Evolutionary conservation across 2,888 invertebrate genomes (phyloP).

Genomic region (Cabera pusaria): DNA sequence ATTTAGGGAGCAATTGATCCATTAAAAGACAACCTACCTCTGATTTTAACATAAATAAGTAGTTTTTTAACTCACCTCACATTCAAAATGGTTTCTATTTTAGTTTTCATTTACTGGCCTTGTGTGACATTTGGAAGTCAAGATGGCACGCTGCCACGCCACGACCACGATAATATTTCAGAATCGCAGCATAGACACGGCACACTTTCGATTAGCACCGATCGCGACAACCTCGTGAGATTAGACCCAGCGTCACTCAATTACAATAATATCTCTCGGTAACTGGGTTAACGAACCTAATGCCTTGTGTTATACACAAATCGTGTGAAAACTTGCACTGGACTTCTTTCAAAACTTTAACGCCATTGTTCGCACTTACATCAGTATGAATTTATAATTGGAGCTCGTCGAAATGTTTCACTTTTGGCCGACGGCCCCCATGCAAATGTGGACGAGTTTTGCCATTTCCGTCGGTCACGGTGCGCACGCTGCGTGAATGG

Average conservation of each 20-base stretch:
- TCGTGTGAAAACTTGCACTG: slow-evolving; percentile 68
- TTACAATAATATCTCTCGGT: slow-evolving; percentile 68
- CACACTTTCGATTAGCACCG: slow-evolving; percentile 60
- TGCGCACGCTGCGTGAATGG: slow-evolving; percentile 70
- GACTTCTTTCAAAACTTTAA: slow-evolving; percentile 60
- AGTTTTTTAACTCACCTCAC: too few relatives aligned
- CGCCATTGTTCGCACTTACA: slow-evolving; percentile 54
- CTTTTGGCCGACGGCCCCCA: slow-evolving; percentile 45
- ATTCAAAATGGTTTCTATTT: slow-evolving; percentile 52
- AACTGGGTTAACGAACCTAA: slow-evolving; percentile 81
- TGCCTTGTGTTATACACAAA: slow-evolving; percentile 47
- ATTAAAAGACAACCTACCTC: too few relatives aligned
- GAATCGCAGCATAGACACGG: slow-evolving; percentile 47
- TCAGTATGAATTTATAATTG: slow-evolving; percentile 38
- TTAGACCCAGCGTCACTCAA: slow-evolving; percentile 57
- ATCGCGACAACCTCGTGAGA: slow-evolving; percentile 45
- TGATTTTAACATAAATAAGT: too few relatives aligned
- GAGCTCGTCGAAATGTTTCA: slow-evolving; percentile 40
- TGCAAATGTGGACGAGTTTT: slow-evolving; percentile 61
- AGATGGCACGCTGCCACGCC: slow-evolving; percentile 73
- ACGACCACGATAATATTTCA: slow-evolving; percentile 72
- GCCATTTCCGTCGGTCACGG: slow-evolving; percentile 76
- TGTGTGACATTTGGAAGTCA: slow-evolving; percentile 59
- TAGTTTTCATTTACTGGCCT: slow-evolving; percentile 71
- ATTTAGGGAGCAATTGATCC: too few relatives aligned